phyloP scores from a whole-genome alignment of 2,113 vertebrate genomes.

The Eretmochelys imbricata region DNA sequence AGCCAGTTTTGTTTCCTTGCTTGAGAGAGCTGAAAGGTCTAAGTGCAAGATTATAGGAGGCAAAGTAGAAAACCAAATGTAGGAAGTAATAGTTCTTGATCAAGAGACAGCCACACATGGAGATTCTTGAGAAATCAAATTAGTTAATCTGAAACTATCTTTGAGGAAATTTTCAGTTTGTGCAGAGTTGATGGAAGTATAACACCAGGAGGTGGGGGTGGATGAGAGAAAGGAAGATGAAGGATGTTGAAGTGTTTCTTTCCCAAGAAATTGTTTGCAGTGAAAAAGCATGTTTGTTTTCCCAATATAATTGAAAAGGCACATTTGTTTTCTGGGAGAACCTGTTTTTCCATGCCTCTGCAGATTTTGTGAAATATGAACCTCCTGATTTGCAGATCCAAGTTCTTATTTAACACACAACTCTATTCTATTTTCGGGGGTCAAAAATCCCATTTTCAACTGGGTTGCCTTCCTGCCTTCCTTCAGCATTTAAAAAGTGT shows the following conservation, averaged over 20 bases:
- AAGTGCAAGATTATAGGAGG: too few species aligned
- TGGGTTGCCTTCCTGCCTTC: neutral
- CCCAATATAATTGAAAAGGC: neutral
- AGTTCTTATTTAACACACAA: neutral
- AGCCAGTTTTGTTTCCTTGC: too few species aligned
- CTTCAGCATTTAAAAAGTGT: neutral
- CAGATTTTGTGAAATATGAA: neutral
- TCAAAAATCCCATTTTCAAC: neutral
- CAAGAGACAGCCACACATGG: neutral
- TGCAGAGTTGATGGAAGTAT: neutral
- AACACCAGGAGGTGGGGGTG: neutral
- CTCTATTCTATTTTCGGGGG: neutral
- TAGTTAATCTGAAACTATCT: neutral
- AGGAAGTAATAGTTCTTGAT: neutral
- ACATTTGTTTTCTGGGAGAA: neutral
- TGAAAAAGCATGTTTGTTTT: constrained; percentile 11
- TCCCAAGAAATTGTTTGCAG: neutral
- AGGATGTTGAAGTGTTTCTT: neutral
- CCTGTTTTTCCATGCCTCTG: neutral
- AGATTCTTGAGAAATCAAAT: neutral
- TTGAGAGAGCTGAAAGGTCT: too few species aligned
- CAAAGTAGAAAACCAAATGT: neutral
- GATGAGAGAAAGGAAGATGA: neutral
- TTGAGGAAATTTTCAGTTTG: neutral
- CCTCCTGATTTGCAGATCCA: neutral